A percentile compares a stretch with the other conserved stretches of the same genome.
phyloP scores from a whole-genome alignment of 2,888 invertebrate genomes.

The Ephialtes manifestator region DNA sequence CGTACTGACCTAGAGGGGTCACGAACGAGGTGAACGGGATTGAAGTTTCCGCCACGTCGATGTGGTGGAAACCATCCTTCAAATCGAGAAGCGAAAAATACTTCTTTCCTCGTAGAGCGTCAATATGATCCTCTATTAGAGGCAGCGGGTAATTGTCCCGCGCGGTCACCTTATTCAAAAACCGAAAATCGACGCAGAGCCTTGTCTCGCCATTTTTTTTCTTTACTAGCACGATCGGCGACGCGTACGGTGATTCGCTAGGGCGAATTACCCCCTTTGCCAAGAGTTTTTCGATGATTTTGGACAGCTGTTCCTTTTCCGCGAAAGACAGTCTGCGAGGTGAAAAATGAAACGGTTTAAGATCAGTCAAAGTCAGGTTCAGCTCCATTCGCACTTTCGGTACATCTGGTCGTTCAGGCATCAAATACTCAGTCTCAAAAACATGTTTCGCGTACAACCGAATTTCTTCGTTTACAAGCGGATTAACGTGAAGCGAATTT shows the following conservation, averaged over 20 bases:
- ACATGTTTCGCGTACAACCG: slow-evolving; percentile 7
- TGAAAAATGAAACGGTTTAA: slow-evolving; percentile 42
- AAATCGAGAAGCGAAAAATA: slow-evolving; percentile 49
- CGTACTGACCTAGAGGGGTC: slow-evolving; percentile 53
- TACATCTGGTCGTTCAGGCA: slow-evolving; percentile 38
- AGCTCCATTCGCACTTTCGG: slow-evolving; percentile 42
- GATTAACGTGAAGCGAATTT: neutral
- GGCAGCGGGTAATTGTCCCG: too few species aligned
- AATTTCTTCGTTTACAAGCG: neutral
- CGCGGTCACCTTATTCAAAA: slow-evolving; percentile 57
- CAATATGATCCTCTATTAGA: slow-evolving; percentile 55
- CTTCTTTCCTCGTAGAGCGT: slow-evolving; percentile 33
- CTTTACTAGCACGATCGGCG: too few species aligned
- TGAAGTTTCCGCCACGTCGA: slow-evolving; percentile 44
- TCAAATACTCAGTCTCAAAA: slow-evolving; percentile 33
- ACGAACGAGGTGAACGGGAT: slow-evolving; percentile 53
- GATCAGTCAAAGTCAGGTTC: slow-evolving; percentile 28
- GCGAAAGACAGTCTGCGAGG: slow-evolving; percentile 48
- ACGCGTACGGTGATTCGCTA: too few species aligned
- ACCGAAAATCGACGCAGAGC: slow-evolving; percentile 67
- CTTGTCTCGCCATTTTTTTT: slow-evolving; percentile 64
- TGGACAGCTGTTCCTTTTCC: slow-evolving; percentile 36
- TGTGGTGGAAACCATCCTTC: too few species aligned
- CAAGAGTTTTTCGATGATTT: slow-evolving; percentile 1
- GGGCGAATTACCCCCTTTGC: slow-evolving; percentile 56